phyloP scores from a whole-genome alignment of 1,140 invertebrate genomes.

The Sitobion miscanthi region DNA sequence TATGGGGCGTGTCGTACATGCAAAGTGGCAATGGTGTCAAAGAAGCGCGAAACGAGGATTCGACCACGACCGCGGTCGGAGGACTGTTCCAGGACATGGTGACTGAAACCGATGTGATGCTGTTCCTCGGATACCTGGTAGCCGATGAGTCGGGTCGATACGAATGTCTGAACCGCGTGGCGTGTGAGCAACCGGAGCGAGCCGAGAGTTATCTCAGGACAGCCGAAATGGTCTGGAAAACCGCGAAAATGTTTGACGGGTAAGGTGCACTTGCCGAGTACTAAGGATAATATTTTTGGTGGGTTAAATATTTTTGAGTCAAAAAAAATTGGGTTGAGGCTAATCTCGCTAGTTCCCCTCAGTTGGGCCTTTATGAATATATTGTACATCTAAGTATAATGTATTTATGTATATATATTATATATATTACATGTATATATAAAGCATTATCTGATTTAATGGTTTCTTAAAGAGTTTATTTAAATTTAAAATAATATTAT shows the following conservation, averaged over 20 bases:
- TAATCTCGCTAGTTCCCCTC: too few species aligned
- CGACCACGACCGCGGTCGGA: not conserved
- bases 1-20: slow-evolving; percentile 44
- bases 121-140: slow-evolving; percentile 37
- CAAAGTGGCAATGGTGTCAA: not conserved
- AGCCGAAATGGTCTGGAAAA: slow-evolving; percentile 41
- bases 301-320: too few species aligned
- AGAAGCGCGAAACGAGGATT: not conserved
- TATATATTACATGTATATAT: too few species aligned
- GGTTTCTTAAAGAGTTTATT: not conserved
- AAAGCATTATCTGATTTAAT: not conserved
- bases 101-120: not conserved
- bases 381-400: too few species aligned
- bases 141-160: slow-evolving; percentile 17
- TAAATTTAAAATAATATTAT: not conserved
- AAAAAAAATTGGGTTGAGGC: too few species aligned
- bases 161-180: slow-evolving; percentile 40
- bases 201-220: slow-evolving; percentile 8
- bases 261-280: not conserved
- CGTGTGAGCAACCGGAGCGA: slow-evolving; percentile 15
- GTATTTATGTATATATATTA: too few species aligned
- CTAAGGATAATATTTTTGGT: not conserved
- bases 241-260: slow-evolving; percentile 28
- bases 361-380: too few species aligned
- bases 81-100: not conserved